Evolutionary conservation across 2,888 invertebrate genomes (phyloP), one percentile per base, ranked within the genome.

Genomic region (Endotricha flammealis): DNA sequence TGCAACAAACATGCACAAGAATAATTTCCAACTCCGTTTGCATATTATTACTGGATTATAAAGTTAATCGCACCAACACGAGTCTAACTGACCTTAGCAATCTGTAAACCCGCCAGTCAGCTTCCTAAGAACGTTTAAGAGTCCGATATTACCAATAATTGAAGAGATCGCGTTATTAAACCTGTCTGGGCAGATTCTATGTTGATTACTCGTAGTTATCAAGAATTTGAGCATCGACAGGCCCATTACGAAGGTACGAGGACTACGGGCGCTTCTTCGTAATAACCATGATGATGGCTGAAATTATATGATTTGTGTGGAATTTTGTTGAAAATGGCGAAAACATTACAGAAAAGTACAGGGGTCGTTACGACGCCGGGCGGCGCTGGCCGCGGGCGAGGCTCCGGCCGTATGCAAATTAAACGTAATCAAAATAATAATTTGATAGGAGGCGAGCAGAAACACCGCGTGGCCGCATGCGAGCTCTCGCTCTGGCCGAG

Each of bases 271-370:
- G 78, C 78, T 74, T 77, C 79, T 71, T 74, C 82, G 76, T 85
- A 86, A 86, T 86, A 78, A 82, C 79, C 76, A 83, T 86, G 82
- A 86, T 86, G 73, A 83, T 75, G 70, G 65, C 73, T 72, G 74
- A 85, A 82, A 86, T 86, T 86, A 86, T 83, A 85, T 70, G 78
- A 86, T 85, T 86, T 85, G 86, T 77, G 66, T 56, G 86, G 85
- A 86, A 85, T 83, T 85, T 85, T 82, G 85, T 85, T 83, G 81
- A 73, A 85, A 85, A 86, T 81, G 85, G 86, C 85, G 85, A 86
- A 86, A 85, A 86, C 79, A 86, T 86, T 85, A 83, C 79, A 81
- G 80, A 81, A 85, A 85, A 85, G 78, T 82, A 83, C 80, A 74
- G 82, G 85, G 82, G 79, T 79, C 66, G 78, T 72, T 71, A 74